A percentile compares a stretch with the other conserved stretches of the same genome.
Evolutionary conservation across 2,113 vertebrate species (phyloP).

Genomic region (Regulus satrapa): DNA sequence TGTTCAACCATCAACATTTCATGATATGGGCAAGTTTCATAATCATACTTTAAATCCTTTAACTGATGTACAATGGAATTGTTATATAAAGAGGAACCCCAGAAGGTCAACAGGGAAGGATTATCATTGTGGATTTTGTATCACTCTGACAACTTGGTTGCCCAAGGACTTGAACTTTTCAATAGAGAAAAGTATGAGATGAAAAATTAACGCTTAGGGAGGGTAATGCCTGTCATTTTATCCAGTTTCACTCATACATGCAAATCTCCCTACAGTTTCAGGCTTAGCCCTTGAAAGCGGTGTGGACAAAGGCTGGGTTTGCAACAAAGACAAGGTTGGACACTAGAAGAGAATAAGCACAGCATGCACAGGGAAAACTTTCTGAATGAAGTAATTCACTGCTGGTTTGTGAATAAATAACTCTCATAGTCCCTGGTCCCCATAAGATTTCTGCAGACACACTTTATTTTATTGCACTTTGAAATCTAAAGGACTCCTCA

Average conservation of each 20-base stretch:
- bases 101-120: not conserved
- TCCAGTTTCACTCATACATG: not conserved
- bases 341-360: not conserved
- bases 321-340: not conserved
- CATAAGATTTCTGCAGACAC: not conserved
- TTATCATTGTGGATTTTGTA: not conserved
- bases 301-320: not conserved
- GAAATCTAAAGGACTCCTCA: slow-evolving; percentile 12
- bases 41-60: not conserved
- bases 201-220: not conserved
- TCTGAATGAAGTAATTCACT: not conserved
- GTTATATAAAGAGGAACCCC: not conserved
- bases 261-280: not conserved
- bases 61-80: not conserved
- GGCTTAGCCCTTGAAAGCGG: not conserved
- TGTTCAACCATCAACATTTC: not conserved
- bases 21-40: not conserved
- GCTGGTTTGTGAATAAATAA: not conserved
- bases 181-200: not conserved
- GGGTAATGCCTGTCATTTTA: not conserved
- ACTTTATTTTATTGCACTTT: slow-evolving; percentile 8
- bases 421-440: not conserved
- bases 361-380: not conserved
- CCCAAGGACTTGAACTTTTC: not conserved
- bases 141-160: not conserved